A percentile compares a stretch with the other conserved stretches of the same genome.
These are phyloP conservation scores for Lithophane semibrunnea DNA, from an alignment of 2,888 invertebrate genomes.

Conservation along the genomic window DNA sequence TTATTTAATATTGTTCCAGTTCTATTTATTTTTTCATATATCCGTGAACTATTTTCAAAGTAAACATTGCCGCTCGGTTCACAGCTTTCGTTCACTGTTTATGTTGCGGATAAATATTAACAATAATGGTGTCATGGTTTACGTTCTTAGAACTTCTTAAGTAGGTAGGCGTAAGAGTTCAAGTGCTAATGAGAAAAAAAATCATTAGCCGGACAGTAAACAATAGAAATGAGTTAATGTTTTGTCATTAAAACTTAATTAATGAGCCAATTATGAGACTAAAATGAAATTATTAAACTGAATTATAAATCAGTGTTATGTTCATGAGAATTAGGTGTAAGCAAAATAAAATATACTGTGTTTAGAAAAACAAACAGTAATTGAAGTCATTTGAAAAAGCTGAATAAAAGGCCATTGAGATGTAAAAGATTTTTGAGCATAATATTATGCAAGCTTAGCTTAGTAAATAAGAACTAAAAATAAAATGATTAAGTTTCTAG, in stretches of 20 bases:
- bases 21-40: constrained; percentile 47
- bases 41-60: constrained; percentile 44
- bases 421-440: constrained; percentile 4
- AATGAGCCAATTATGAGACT: constrained; percentile 35
- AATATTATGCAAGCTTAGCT: not conserved
- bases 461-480: not conserved
- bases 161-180: constrained; percentile 44
- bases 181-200: constrained; percentile 56
- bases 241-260: constrained; percentile 49
- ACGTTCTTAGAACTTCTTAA: constrained; percentile 59
- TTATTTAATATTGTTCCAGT: constrained; percentile 16
- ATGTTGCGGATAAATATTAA: constrained; percentile 56
- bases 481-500: constrained; percentile 30
- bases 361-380: constrained; percentile 15
- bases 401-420: constrained; percentile 2
- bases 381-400: constrained; percentile 15
- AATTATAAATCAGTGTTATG: constrained; percentile 45
- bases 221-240: constrained; percentile 50
- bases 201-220: constrained; percentile 45
- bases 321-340: constrained; percentile 52
- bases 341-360: constrained; percentile 2
- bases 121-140: constrained; percentile 51
- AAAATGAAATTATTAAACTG: constrained; percentile 27
- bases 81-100: constrained; percentile 49
- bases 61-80: constrained; percentile 55